These are phyloP conservation scores for Heterodera filipjevi DNA, from an alignment of 2,888 invertebrate species.

Conservation along the genomic window DNA sequence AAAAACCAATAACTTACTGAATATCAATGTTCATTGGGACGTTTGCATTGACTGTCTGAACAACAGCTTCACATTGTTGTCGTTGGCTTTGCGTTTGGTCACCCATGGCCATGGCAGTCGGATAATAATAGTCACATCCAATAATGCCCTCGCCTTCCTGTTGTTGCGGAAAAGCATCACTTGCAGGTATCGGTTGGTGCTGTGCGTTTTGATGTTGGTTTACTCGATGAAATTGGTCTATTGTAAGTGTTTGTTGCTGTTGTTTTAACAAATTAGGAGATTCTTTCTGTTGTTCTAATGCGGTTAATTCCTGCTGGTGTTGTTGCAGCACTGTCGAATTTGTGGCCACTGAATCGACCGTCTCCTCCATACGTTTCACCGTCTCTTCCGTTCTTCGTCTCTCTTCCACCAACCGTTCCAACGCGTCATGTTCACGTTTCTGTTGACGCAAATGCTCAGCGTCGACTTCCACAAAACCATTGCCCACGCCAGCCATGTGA, in stretches of 20 bases:
- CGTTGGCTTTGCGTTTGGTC: not conserved
- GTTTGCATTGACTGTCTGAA: not conserved
- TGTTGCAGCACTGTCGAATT: not conserved
- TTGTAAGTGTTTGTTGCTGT: not conserved
- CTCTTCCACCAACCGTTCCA: constrained; percentile 32
- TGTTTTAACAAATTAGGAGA: not conserved
- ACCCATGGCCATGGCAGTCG: not conserved
- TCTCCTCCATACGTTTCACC: constrained; percentile 35
- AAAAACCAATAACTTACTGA: not conserved
- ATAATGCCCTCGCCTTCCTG: not conserved
- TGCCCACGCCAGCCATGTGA: constrained; percentile 30
- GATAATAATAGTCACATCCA: not conserved
- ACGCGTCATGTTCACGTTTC: constrained; percentile 34
- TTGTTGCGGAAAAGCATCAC: not conserved
- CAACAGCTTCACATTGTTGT: not conserved
- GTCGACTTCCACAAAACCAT: constrained; percentile 37
- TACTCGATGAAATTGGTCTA: not conserved
- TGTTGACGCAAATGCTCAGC: constrained; percentile 32
- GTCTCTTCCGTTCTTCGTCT: constrained; percentile 32
- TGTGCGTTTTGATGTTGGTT: not conserved
- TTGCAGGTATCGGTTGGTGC: not conserved
- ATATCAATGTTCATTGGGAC: not conserved
- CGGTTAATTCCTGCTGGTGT: not conserved
- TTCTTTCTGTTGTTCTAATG: not conserved
- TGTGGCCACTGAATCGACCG: constrained; percentile 29